Conservation (phyloP, 1,140 invertebrate genomes). For the Sipha flava region DNA sequence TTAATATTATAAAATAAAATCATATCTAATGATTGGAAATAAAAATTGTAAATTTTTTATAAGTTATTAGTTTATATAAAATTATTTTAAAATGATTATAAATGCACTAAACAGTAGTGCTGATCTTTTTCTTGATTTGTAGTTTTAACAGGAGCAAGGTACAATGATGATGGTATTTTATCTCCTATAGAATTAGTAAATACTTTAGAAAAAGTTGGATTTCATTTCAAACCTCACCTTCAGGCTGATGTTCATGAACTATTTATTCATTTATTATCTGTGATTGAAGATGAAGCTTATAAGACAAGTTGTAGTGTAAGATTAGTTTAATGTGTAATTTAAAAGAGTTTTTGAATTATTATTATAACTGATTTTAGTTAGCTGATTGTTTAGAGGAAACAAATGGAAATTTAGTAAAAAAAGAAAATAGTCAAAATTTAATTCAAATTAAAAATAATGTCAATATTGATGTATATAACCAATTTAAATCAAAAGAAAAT, state of each 20-base stretch:
- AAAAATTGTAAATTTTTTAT: too few relatives aligned
- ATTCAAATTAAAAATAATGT: neutral
- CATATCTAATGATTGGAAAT: too few relatives aligned
- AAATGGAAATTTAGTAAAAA: neutral
- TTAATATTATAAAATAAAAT: too few relatives aligned
- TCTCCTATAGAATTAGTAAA: constrained; percentile 67
- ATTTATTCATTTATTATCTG: constrained; percentile 75
- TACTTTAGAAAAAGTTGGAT: constrained; percentile 62
- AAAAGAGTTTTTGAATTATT: neutral
- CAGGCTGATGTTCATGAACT: constrained; percentile 91
- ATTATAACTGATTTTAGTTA: neutral
- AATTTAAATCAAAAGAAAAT: neutral
- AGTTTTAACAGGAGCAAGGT: constrained; percentile 68
- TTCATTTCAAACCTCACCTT: constrained; percentile 70
- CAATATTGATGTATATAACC: neutral
- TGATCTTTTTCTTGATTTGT: constrained; percentile 35
- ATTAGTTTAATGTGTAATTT: neutral
- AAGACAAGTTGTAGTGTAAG: constrained; percentile 43
- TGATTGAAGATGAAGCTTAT: constrained; percentile 71
- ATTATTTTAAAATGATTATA: neutral
- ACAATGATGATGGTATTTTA: constrained; percentile 54
- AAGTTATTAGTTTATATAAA: too few relatives aligned
- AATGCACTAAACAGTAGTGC: too few relatives aligned
- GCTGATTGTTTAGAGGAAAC: constrained; percentile 20
- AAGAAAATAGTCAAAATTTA: neutral